A percentile compares a stretch with the other conserved stretches of the same genome.
Evolutionary conservation across 35 echinoderm and acorn worm genomes (phyloP).

Genomic region (Antedon bifida): DNA sequence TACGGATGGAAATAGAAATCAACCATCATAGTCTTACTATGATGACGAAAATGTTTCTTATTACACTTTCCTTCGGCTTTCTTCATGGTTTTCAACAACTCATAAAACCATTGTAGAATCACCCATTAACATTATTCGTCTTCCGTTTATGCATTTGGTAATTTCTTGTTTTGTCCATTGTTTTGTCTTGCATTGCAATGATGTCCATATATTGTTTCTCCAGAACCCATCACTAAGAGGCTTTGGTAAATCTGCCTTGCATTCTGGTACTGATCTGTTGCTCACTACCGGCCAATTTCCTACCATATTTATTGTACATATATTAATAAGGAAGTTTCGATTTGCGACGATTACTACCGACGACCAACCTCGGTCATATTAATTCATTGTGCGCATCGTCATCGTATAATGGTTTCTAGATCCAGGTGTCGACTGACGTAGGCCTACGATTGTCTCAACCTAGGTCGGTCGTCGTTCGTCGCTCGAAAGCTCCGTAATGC

Average conservation of each 20-base stretch:
- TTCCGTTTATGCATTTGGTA: constrained; percentile 4
- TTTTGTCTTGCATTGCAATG: constrained; percentile 2
- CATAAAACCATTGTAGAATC: constrained; percentile 20
- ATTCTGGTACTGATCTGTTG: too few relatives aligned
- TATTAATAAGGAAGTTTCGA: too few relatives aligned
- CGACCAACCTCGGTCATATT: too few relatives aligned
- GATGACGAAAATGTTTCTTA: background rate
- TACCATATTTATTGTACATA: too few relatives aligned
- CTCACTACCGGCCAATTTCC: background rate
- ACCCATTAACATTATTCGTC: constrained; percentile 1
- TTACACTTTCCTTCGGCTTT: background rate
- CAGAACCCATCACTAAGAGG: constrained; percentile 25
- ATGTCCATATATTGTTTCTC: constrained; percentile 11
- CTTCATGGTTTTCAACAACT: background rate
- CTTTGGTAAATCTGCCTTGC: constrained; percentile 14
- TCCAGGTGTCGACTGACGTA: too few relatives aligned
- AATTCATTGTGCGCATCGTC: too few relatives aligned
- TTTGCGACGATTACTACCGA: too few relatives aligned
- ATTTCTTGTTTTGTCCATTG: constrained; percentile 3
- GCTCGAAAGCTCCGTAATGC: too few relatives aligned
- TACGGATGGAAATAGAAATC: background rate
- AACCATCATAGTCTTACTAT: background rate
- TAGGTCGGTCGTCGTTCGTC: too few relatives aligned
- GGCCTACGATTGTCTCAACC: too few relatives aligned
- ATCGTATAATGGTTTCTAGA: too few relatives aligned